Percentiles rank a stretch among this genome's conserved stretches.
These are phyloP conservation scores for Parauchenoglanis ngamensis DNA, from an alignment of 2,797 vertebrate species.

Conservation along the genomic window DNA sequence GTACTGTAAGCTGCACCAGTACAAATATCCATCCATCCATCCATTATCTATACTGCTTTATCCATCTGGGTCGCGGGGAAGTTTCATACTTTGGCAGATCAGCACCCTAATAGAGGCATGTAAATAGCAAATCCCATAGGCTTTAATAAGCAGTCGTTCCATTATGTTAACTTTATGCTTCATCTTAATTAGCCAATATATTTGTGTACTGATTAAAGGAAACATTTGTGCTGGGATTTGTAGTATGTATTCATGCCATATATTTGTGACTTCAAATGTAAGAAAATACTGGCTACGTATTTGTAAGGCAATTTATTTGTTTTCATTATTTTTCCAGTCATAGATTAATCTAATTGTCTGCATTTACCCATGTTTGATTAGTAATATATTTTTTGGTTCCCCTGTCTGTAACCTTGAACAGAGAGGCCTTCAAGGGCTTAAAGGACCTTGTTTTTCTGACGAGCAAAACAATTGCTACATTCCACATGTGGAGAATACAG, in stretches of 20 bases:
- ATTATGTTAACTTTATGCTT: slow-evolving; percentile 20
- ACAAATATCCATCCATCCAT: background rate
- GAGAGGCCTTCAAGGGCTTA: slow-evolving; percentile 20
- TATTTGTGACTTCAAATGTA: background rate
- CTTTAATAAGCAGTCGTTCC: background rate
- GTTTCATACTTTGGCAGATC: background rate
- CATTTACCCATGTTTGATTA: slow-evolving; percentile 8
- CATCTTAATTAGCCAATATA: slow-evolving; percentile 31
- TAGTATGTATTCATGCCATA: background rate
- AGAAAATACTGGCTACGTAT: background rate
- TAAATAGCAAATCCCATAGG: background rate
- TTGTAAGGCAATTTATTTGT: background rate
- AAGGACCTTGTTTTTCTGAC: slow-evolving; percentile 17
- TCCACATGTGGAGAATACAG: slow-evolving; percentile 36
- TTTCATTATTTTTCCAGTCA: slow-evolving; percentile 23
- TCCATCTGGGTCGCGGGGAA: background rate
- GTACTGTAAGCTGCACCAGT: background rate
- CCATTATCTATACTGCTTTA: too few species aligned
- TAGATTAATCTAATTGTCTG: slow-evolving; percentile 11
- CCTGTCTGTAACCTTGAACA: slow-evolving; percentile 35
- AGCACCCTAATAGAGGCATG: background rate
- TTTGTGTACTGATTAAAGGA: slow-evolving; percentile 6
- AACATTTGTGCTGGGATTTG: background rate
- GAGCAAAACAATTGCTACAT: slow-evolving; percentile 36
- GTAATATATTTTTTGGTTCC: slow-evolving; percentile 30